Percentiles rank a stretch among this genome's conserved stretches.
phyloP scores from a whole-genome alignment of 2,113 vertebrate species.

The rat (Rattus norvegicus) region DNA sequence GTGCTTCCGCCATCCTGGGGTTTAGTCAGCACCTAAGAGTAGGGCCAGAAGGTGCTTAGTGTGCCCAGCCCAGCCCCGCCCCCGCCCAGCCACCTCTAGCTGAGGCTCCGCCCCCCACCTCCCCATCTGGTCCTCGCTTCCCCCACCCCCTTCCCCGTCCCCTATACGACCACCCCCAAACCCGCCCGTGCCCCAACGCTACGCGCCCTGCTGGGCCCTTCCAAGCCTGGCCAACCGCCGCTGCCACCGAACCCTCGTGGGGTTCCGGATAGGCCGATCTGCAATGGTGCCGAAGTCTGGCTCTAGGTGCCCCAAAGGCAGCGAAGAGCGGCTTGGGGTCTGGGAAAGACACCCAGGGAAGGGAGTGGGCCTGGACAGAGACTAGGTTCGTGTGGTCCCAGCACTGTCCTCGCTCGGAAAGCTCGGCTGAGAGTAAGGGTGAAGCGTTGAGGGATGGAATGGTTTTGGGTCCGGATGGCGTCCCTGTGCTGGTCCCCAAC shows the following conservation, averaged over 20 bases:
- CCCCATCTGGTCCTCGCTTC: not conserved
- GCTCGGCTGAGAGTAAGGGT: rapidly evolving
- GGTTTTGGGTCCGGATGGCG: not conserved
- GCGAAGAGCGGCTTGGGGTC: not conserved
- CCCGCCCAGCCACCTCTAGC: not conserved
- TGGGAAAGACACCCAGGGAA: not conserved
- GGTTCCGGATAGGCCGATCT: not conserved
- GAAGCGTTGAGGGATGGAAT: not conserved
- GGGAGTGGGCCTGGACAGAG: not conserved
- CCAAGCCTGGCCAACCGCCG: conserved; percentile 1
- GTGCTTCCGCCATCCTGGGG: conserved; percentile 94
- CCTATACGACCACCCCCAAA: not conserved
- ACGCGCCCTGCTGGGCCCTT: not conserved
- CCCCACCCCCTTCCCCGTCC: not conserved
- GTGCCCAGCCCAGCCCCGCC: not conserved
- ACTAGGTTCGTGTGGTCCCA: not conserved
- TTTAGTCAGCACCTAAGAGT: conserved; percentile 29
- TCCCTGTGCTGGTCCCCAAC: not conserved
- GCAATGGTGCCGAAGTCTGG: not conserved
- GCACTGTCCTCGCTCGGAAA: not conserved
- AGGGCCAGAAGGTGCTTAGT: not conserved
- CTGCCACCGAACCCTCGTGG: not conserved
- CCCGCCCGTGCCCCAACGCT: not conserved
- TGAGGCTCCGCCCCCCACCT: not conserved
- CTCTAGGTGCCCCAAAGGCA: not conserved